Evolutionary conservation across 1,140 invertebrate genomes (phyloP), one percentile per base, ranked within the genome.

Genomic region (Macrosteles quadrilineatus): DNA sequence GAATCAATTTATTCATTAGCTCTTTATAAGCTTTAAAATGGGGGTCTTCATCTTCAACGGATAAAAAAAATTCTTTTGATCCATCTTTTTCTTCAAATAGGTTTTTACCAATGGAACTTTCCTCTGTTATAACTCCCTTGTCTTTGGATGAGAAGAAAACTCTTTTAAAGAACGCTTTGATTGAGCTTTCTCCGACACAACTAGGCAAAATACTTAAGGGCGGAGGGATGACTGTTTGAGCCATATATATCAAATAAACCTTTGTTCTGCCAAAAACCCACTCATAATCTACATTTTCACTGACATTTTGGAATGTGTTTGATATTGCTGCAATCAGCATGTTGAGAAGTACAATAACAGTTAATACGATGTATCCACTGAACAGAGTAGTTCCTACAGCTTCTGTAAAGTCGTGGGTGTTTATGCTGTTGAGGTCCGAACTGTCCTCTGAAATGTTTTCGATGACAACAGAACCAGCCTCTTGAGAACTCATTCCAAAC

Each of bases 321-420:
- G 88, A 87, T 87, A 92, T 91, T 75, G 90, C 90, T 2, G 90
- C 90, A 72, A 92, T 90, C 29, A 92, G 81, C 87, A 91, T 91
- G 78, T 92, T 92, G 30, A 91, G 77, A n/a, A 91, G 84, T 25
- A 91, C 85, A 57, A 91, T 84, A 36, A 91, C 87, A n/a, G 85
- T 86, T 55, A 91, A 84, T 55, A 88, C 85, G 77, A 88, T 85
- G 74, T 87, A 90, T 31, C 23, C 75, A 6, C 85, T 87, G 73
- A 88, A 90, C 30, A 85, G 82, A n/a, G 87, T 80, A 73, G 88
- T 87, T 29, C 87, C 87, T 55, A 88, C 80, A 4, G 81, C 78
- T 77, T 88, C 85, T 0, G 86, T 88, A 72, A 87, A 88, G 1
- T 73, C 77, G 69, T 89, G 88, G 29, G 81, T 76, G 72, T 87